These are phyloP conservation scores for Platichthys flesus DNA, from an alignment of 2,113 vertebrate genomes.

Conservation along the genomic window DNA sequence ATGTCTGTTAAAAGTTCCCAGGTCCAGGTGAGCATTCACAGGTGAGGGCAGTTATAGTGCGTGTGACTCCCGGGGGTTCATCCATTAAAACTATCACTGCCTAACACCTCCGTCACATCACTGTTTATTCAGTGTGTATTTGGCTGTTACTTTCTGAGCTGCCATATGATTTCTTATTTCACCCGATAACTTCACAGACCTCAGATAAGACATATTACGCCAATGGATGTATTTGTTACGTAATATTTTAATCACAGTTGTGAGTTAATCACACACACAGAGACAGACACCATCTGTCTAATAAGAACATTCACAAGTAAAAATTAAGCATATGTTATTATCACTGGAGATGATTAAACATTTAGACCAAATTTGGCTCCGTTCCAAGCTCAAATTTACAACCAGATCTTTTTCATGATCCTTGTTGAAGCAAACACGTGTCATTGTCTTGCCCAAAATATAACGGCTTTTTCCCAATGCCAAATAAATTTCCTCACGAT, in stretches of 20 bases:
- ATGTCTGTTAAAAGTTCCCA: slow-evolving; percentile 48
- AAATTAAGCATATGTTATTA: slow-evolving; percentile 72
- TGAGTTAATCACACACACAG: slow-evolving; percentile 46
- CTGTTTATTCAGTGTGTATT: neutral
- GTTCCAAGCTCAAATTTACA: slow-evolving; percentile 60
- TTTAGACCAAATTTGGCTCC: slow-evolving; percentile 64
- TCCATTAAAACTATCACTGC: slow-evolving; percentile 25
- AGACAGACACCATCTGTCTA: slow-evolving; percentile 69
- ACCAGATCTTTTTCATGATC: slow-evolving; percentile 60
- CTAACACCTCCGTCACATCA: neutral
- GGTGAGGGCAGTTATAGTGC: slow-evolving; percentile 38
- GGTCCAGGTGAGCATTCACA: slow-evolving; percentile 53
- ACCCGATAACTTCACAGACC: slow-evolving; percentile 40
- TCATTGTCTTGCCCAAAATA: slow-evolving; percentile 67
- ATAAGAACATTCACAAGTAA: slow-evolving; percentile 68
- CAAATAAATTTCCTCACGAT: slow-evolving; percentile 64
- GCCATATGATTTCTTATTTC: slow-evolving; percentile 19
- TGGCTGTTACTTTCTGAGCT: slow-evolving; percentile 17
- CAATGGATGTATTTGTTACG: slow-evolving; percentile 46
- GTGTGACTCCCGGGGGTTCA: slow-evolving; percentile 20
- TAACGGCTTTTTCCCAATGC: slow-evolving; percentile 52
- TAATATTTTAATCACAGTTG: slow-evolving; percentile 60
- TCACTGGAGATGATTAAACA: slow-evolving; percentile 71
- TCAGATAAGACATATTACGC: slow-evolving; percentile 14
- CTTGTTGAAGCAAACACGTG: slow-evolving; percentile 53